A percentile compares a stretch with the other conserved stretches of the same genome.
These are phyloP conservation scores for Pseudobourletiella spinata DNA, from an alignment of 1,140 invertebrate species.

Conservation along the genomic window DNA sequence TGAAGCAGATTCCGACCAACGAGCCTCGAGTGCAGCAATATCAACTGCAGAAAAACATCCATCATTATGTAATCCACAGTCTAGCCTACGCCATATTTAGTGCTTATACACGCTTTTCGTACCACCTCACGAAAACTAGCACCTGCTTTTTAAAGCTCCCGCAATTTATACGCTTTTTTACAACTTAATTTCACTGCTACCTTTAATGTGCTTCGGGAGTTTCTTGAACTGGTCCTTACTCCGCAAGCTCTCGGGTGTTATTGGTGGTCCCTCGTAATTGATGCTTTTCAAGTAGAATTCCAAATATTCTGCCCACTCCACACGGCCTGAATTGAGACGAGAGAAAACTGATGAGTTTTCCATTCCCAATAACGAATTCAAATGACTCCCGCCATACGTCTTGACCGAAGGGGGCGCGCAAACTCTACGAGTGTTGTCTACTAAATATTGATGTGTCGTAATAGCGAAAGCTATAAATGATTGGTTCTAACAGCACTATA, in stretches of 20 bases:
- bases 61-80: too few relatives aligned
- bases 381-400: too few relatives aligned
- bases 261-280: constrained; percentile 28
- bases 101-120: neutral
- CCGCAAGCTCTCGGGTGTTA: constrained; percentile 35
- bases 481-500: too few relatives aligned
- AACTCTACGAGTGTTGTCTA: too few relatives aligned
- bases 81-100: too few relatives aligned
- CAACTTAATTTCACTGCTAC: constrained; percentile 1
- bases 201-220: constrained; percentile 27
- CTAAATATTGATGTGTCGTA: too few relatives aligned
- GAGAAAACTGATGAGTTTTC: too few relatives aligned
- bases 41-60: constrained; percentile 49
- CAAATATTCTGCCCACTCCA: constrained; percentile 27
- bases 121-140: neutral
- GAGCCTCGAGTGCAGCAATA: constrained; percentile 65
- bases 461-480: too few relatives aligned
- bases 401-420: too few relatives aligned
- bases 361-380: too few relatives aligned
- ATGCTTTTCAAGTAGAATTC: constrained; percentile 11
- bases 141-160: neutral
- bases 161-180: too few relatives aligned
- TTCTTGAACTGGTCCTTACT: constrained; percentile 16
- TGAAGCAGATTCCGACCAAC: constrained; percentile 66
- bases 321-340: constrained; percentile 19